phyloP scores from a whole-genome alignment of 2,888 invertebrate species.

The Acanthosepion esculentum region DNA sequence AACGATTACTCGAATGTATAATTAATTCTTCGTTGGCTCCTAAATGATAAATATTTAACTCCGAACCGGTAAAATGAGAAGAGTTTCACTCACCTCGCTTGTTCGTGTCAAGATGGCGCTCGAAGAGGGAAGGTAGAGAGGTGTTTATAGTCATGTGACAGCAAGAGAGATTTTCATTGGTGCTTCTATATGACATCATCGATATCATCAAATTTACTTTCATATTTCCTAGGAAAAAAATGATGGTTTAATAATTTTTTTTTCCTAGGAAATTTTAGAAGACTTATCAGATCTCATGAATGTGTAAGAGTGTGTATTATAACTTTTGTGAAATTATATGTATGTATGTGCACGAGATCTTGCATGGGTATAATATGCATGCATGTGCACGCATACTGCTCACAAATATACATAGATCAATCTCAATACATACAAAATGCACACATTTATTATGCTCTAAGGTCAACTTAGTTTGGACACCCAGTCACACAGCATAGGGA shows the following conservation, averaged over 20 bases:
- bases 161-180: constrained; percentile 1
- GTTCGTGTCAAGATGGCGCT: constrained; percentile 34
- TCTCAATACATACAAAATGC: too few species aligned
- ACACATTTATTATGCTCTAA: too few species aligned
- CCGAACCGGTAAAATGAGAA: neutral
- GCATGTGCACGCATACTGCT: neutral
- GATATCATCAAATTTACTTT: neutral
- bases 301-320: neutral
- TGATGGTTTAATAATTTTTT: too few species aligned
- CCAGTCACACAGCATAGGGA: too few species aligned
- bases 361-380: neutral
- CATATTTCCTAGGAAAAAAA: too few species aligned
- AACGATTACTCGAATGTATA: neutral
- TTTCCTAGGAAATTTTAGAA: too few species aligned
- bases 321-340: neutral
- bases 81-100: neutral
- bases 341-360: neutral
- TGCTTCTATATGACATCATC: too few species aligned
- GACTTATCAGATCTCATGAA: too few species aligned
- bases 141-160: neutral
- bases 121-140: neutral
- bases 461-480: too few species aligned
- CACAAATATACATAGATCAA: too few species aligned
- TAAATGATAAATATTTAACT: neutral
- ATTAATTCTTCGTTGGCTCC: neutral